phyloP scores from a whole-genome alignment of 2,888 invertebrate species.

The Himalopsyche kuldschensis region DNA sequence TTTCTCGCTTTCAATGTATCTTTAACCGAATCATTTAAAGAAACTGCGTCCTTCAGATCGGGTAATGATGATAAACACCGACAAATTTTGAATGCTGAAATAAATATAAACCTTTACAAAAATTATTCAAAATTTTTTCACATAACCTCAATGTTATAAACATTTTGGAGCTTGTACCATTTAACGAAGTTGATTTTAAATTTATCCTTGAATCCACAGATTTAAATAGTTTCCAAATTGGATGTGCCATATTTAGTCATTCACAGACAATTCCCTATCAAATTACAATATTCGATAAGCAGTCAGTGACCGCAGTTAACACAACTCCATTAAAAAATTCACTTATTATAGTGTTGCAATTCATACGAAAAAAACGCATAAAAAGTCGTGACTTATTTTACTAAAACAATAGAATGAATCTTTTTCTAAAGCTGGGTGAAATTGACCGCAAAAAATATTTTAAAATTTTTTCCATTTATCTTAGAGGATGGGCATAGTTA shows the following conservation, averaged over 20 bases:
- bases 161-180: neutral
- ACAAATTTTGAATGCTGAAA: constrained; percentile 12
- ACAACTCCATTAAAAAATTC: neutral
- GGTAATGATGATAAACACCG: constrained; percentile 20
- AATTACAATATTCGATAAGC: constrained; percentile 3
- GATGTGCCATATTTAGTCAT: neutral
- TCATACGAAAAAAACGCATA: too few relatives aligned
- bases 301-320: neutral
- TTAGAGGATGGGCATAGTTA: neutral
- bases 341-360: too few relatives aligned
- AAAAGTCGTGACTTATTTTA: too few relatives aligned
- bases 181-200: neutral
- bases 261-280: neutral
- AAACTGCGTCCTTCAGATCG: neutral
- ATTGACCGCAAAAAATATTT: neutral
- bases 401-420: too few relatives aligned
- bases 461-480: neutral
- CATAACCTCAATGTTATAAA: constrained; percentile 27
- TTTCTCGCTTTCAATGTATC: constrained; percentile 16
- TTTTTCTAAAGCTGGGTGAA: too few relatives aligned
- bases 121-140: neutral
- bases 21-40: neutral
- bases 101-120: neutral
- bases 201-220: neutral
- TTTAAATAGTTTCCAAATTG: neutral